Evolutionary conservation across 2,888 invertebrate genomes (phyloP), one percentile per base, ranked within the genome.

Genomic region (Prosopocoilus inquinatus): DNA sequence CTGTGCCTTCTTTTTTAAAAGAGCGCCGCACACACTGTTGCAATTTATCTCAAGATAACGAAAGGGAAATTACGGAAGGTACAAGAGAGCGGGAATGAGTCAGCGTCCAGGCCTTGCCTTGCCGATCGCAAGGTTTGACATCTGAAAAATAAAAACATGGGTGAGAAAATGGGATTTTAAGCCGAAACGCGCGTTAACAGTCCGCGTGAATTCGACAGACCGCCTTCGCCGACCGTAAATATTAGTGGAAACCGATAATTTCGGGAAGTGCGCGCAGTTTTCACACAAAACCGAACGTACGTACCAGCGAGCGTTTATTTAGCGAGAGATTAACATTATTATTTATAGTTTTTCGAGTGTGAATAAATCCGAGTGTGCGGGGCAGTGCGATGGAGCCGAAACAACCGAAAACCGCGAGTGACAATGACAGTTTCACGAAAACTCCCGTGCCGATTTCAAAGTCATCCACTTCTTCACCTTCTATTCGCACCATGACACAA

Each of bases 401-500:
- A 28, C 53, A 53, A 47, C 49, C 50, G 35, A 64, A 59, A 55
- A 32, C 41, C 20, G 52, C 57, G 41, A 65, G 60, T 65, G 70
- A 66, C 59, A 63, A 58, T 61, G 67, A 68, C 55, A 67, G 69
- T 66, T 77, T 77, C 61, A 67, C 65, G 32, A 77, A 77, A 67
- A 76, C 76, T 38, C 78, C 78, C 36, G 68, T 74, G 60, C 76
- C 76, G 44, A 57, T 77, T 50, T 77, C 76, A 43, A 76, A 75
- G 69, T 76, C 76, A 12, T 70, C 72, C 43, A 68, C 62, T 46
- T 55, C 67, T 28, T 74, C 75, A 71, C 76, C 75, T 63, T 75
- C 76, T 71, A 72, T 75, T 59, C 72, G 78, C 44, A 64, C 63
- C 55, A 74, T 75, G 73, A 77, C 77, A 44, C 72, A 73, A 63